Base-by-base conservation (phyloP, 2,797 vertebrate species). In the Accipiter fasciatus region DNA sequence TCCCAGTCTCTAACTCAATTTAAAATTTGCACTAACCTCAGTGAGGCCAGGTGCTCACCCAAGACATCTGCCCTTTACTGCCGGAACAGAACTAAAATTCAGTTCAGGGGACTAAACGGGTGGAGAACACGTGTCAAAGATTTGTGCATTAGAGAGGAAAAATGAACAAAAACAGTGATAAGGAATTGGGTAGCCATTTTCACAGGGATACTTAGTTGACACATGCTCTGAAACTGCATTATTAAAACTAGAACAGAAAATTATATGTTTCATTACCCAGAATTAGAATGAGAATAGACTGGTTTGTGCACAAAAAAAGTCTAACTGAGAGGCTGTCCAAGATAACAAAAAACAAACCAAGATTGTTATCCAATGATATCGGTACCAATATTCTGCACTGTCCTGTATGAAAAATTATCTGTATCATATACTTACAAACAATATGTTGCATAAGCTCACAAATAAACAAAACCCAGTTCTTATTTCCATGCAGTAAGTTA, bases 191-290 rank as follows among this genome's bases (percentile, higher is more conserved):
- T 6, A 87, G 80, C 40, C 12, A 0, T 84, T 94, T 90, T 86
- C 65, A 70, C 2, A 0, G 50, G n/a, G 55, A 87, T 71, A 71
- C 19, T 92, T 76, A 73, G 18, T 54, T 80, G 81, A 79, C 67
- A 89, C 26, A 13, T 40, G 66, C 64, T 91, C 81, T 87, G 59
- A 94, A 93, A 83, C 29, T 40, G 37, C 13, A 2, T 80, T 87
- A 89, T 91, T 89, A 87, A 91, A 83, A 78, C 59, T 33, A 78
- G 94, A 95, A 96, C 84, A 95, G 75, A 94, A 95, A 92, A 96
- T 96, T 82, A 40, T 16, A 92, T 69, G 62, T 89, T 92, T 80
- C 52, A 47, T 84, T 77, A 64, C 25, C 20, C 77, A 85, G 84
- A 89, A 94, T 92, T 77, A 94, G 62, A 95, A 95, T 90, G 61